phyloP scores from a whole-genome alignment of 1,140 invertebrate species.

The Calliphora vicina region DNA sequence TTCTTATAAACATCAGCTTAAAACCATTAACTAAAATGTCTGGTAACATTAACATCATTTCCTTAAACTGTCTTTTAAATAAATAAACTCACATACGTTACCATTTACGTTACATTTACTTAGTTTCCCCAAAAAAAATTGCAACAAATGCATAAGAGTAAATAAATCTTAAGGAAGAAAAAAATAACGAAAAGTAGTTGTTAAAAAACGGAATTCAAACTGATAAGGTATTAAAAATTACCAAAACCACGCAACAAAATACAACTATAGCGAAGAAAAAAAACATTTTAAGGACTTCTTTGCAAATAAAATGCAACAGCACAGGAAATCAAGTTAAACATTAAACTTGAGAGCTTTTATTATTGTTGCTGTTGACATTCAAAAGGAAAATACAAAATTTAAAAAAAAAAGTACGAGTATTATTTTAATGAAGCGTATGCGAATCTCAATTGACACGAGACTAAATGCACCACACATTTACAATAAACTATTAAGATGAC shows the following conservation, averaged over 20 bases:
- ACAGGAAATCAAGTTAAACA: not conserved
- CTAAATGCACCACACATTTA: not conserved
- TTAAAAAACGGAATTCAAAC: slow-evolving; percentile 20
- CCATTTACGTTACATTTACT: not conserved
- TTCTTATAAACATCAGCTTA: not conserved
- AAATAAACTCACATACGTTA: not conserved
- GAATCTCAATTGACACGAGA: slow-evolving; percentile 11
- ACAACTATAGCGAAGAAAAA: not conserved
- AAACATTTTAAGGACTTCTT: not conserved
- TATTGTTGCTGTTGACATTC: not conserved
- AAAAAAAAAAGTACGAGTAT: not conserved
- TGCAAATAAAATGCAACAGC: not conserved
- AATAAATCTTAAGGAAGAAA: slow-evolving; percentile 5
- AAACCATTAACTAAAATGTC: not conserved
- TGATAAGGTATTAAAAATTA: slow-evolving; percentile 31
- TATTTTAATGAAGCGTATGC: slow-evolving; percentile 8
- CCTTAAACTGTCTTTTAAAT: not conserved
- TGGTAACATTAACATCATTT: not conserved
- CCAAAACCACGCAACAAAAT: slow-evolving; percentile 1
- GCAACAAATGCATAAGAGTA: not conserved
- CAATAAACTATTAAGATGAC: not conserved
- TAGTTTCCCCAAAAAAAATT: not conserved
- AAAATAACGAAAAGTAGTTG: not conserved
- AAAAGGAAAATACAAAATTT: not conserved
- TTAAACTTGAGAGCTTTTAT: too few relatives aligned